These are phyloP conservation scores for Otocyon megalotis DNA, from an alignment of 2,113 vertebrate genomes.

Conservation along the genomic window DNA sequence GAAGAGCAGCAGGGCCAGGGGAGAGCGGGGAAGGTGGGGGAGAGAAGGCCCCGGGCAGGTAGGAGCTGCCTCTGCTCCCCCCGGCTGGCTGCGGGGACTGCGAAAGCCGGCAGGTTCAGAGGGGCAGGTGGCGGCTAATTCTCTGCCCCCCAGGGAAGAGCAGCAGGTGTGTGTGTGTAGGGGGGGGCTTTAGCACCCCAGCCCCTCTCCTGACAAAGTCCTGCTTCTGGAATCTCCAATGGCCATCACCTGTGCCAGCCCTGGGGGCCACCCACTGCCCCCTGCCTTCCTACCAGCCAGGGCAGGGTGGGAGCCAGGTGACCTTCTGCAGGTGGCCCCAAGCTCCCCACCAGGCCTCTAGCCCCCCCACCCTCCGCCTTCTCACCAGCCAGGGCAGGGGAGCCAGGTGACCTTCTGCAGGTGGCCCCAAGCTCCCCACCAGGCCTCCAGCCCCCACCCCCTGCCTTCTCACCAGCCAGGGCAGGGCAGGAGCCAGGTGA, in stretches of 20 bases:
- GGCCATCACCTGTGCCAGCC: not conserved
- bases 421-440: no score
- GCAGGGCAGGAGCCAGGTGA: no score
- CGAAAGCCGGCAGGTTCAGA: not conserved
- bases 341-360: not conserved
- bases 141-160: not conserved
- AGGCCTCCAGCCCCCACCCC: no score
- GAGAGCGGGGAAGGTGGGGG: constrained; percentile 58
- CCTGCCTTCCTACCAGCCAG: not conserved
- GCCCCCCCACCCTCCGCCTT: no score
- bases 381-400: no score
- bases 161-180: not conserved
- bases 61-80: not conserved
- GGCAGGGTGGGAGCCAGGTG: not conserved
- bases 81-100: not conserved
- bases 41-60: constrained; percentile 46
- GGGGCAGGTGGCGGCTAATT: not conserved
- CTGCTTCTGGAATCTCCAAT: constrained; percentile 19
- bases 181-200: not conserved
- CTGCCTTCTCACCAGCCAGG: no score
- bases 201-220: not conserved
- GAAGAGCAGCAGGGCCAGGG: constrained; percentile 78
- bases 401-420: no score
- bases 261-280: not conserved
- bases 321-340: not conserved